A percentile compares a stretch with the other conserved stretches of the same genome.
Evolutionary conservation across 2,888 invertebrate species (phyloP).

Genomic region (Hypercompe scribonia): DNA sequence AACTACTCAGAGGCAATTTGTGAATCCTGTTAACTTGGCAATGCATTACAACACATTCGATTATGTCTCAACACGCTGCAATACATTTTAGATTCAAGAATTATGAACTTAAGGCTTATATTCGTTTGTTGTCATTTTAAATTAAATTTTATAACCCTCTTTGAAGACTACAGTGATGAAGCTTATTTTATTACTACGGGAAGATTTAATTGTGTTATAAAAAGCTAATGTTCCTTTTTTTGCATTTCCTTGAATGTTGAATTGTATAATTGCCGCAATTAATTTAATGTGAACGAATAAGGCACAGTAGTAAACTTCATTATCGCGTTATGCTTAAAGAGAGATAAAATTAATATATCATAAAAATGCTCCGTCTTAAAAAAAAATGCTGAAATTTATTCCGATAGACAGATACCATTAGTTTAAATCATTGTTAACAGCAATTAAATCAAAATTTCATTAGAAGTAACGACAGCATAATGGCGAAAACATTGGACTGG

Average conservation of each 20-base stretch:
- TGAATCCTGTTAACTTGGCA: conserved; percentile 25
- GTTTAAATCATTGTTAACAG: no score
- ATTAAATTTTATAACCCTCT: conserved; percentile 32
- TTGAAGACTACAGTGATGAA: conserved; percentile 44
- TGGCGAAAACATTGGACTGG: no score
- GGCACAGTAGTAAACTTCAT: conserved; percentile 43
- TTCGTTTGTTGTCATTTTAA: conserved; percentile 6
- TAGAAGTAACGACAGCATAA: no score
- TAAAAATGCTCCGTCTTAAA: neutral
- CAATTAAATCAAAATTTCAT: no score
- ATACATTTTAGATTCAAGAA: neutral
- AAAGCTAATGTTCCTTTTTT: conserved; percentile 49
- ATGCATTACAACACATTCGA: conserved; percentile 28
- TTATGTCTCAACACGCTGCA: neutral
- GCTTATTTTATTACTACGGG: conserved; percentile 45
- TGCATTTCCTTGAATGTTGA: conserved; percentile 39
- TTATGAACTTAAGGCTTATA: conserved; percentile 4
- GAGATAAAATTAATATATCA: neutral
- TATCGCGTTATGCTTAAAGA: conserved; percentile 37
- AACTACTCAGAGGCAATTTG: conserved; percentile 33
- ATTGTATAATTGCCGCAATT: conserved; percentile 48
- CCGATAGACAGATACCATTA: no score
- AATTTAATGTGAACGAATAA: conserved; percentile 50
- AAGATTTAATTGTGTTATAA: conserved; percentile 62
- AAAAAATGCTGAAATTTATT: neutral